Conservation (phyloP, 2,113 vertebrate genomes). For the Peromyscus leucopus region DNA sequence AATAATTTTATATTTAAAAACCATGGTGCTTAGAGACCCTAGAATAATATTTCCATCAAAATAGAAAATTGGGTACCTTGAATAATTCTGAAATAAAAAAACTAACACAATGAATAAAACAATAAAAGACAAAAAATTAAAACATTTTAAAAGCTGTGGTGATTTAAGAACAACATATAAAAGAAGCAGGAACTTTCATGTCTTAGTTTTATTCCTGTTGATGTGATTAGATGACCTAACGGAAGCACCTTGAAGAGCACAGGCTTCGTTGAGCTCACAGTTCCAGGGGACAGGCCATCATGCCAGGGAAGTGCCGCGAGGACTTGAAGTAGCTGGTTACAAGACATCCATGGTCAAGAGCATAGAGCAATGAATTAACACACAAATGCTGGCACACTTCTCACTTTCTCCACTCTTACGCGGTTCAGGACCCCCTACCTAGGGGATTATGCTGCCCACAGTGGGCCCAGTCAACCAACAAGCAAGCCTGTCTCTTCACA, state of each 20-base stretch:
- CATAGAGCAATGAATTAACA: neutral
- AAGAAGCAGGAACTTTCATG: slow-evolving; percentile 23
- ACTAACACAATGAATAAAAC: neutral
- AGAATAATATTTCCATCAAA: neutral
- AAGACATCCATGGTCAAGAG: neutral
- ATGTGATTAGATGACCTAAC: neutral
- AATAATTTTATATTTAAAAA: slow-evolving; percentile 52
- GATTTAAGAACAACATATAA: neutral
- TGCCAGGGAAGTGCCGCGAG: too few relatives aligned
- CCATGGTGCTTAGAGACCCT: neutral
- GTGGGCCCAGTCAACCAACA: neutral
- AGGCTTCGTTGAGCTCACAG: neutral
- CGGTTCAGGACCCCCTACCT: neutral
- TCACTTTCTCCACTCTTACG: neutral
- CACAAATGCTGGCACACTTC: too few relatives aligned
- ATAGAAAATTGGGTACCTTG: neutral
- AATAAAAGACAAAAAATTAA: slow-evolving; percentile 15
- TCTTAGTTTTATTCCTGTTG: neutral
- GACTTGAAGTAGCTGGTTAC: neutral
- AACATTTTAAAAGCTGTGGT: neutral
- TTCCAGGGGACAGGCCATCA: neutral
- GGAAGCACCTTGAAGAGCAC: neutral
- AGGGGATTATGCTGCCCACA: neutral
- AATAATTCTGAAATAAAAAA: slow-evolving; percentile 51
- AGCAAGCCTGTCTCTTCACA: neutral